Evolutionary conservation across 2,113 vertebrate genomes (phyloP).

Genomic region (Axis porcinus): DNA sequence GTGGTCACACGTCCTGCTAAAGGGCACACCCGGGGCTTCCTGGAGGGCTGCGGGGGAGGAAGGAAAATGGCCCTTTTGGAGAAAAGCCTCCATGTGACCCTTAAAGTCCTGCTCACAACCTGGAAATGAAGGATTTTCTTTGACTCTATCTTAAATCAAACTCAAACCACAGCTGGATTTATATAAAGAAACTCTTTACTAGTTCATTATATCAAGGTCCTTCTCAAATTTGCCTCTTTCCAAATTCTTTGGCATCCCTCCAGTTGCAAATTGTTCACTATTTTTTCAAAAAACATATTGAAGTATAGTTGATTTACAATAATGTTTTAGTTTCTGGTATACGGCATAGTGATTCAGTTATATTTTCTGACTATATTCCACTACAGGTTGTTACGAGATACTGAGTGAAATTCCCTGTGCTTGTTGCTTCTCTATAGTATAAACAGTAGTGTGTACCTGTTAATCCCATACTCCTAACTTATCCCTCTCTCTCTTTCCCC

Average conservation of each 20-base stretch:
- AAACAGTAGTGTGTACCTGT: background rate
- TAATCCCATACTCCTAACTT: background rate
- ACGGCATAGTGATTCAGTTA: background rate
- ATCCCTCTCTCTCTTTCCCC: background rate
- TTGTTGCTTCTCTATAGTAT: background rate
- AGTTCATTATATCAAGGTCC: background rate
- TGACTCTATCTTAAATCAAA: background rate
- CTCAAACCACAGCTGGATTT: background rate
- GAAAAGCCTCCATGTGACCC: fast-evolving
- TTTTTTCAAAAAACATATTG: background rate
- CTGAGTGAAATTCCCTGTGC: background rate
- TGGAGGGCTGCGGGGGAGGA: fast-evolving
- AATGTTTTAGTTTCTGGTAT: background rate
- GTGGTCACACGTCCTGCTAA: background rate
- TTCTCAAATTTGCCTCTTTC: background rate
- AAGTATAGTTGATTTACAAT: background rate
- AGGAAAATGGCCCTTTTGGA: background rate
- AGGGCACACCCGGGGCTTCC: fast-evolving
- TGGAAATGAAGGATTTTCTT: background rate
- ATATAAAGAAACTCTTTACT: background rate
- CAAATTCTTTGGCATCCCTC: background rate
- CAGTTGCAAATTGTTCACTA: background rate
- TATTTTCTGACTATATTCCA: background rate
- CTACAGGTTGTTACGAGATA: background rate
- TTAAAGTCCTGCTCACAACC: background rate